Base-by-base conservation (phyloP, 2,797 vertebrate genomes). In the Rousettus madagascariensis region DNA sequence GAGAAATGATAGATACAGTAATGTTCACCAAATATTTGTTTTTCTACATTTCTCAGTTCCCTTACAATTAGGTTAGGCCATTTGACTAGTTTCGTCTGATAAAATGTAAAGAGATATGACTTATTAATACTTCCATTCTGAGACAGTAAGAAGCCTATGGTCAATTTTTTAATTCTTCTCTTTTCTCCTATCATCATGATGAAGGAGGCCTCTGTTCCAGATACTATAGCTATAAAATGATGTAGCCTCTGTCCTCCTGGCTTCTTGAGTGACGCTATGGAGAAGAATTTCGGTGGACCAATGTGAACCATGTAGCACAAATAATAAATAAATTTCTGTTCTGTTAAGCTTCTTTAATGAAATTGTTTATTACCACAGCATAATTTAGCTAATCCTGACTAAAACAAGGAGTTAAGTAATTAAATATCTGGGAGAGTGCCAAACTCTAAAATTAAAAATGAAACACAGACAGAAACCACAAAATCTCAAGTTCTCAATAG, bases 391-490 rank as follows among this genome's bases (percentile, higher is more conserved):
- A 77, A 75, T 61, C 6, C 53, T 51, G 22, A 57, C 26, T 66
- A 63, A 92, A 88, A 53, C 6, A 69, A 59, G 36, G 10, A 80
- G 2, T 43, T 43, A 90, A 86, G 36, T 33, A 83, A 77, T 41
- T 49, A 79, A 86, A 71, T 66, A 86, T 36, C 36, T 75, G 10
- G 20, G 16, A 26, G 6, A 74, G 13, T 43, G 2, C 5, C 19
- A 43, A 66, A 26, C 28, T 79, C 59, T 68, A 9, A 95, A 80
- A 86, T 89, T 71, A 61, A 91, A 82, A 95, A 87, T 30, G 15
- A 65, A 91, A 55, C 16, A 66, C 82, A 74, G 84, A 77, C 22
- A 85, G 86, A 82, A n/a, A 1, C 16, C 26, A 84, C 38, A 85
- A 74, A 86, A 53, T 83, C n/a, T 38, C 38, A 84, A 36, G 20